Evolutionary conservation across 2,888 invertebrate species (phyloP).

Genomic region (Melieria crassipennis): DNA sequence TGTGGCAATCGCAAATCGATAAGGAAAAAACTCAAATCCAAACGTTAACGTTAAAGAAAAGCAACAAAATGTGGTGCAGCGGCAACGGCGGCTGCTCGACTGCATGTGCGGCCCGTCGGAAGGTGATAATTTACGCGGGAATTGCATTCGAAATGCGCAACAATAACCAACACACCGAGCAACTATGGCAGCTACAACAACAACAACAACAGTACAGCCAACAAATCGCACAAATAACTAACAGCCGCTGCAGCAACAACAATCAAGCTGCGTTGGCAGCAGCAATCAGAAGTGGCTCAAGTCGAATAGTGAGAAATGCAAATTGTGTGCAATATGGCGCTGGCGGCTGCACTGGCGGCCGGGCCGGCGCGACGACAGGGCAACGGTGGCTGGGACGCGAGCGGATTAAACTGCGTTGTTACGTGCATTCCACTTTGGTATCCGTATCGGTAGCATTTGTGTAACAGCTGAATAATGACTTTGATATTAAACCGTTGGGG

Average conservation of each 20-base stretch:
- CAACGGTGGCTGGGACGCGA: no score
- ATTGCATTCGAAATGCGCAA: constrained; percentile 1
- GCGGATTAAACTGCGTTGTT: no score
- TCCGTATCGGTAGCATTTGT: no score
- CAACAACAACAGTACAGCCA: no score
- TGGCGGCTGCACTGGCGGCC: no score
- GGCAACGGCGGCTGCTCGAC: not conserved
- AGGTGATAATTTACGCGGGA: constrained; percentile 11
- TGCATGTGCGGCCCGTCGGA: not conserved
- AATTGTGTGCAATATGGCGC: constrained; percentile 5
- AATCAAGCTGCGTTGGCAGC: not conserved
- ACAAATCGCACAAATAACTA: no score
- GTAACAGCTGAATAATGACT: no score
- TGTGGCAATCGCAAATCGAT: not conserved
- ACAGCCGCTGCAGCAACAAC: no score
- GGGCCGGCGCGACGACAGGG: no score
- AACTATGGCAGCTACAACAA: not conserved
- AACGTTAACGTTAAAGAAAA: not conserved
- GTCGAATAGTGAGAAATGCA: not conserved
- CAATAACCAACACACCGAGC: not conserved
- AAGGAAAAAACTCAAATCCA: not conserved
- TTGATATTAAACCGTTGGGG: no score
- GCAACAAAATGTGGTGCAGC: constrained; percentile 1
- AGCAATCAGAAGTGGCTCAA: not conserved
- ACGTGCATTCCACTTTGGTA: no score